Evolutionary conservation across 2,888 invertebrate genomes (phyloP), one percentile per base, ranked within the genome.

Genomic region (Drosophila tanythrix): DNA sequence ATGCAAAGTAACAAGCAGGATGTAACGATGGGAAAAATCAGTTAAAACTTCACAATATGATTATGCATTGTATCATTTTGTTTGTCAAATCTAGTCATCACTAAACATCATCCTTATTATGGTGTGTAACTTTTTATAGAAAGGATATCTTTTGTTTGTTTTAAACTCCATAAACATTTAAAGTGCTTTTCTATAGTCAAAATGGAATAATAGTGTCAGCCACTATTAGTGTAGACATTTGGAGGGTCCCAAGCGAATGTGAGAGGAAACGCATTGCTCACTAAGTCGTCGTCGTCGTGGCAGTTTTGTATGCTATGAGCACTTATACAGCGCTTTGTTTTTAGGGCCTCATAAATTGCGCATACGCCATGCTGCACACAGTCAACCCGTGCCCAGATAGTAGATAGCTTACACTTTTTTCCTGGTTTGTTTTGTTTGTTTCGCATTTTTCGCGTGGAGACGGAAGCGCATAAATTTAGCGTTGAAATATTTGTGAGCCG

Each of bases 401-500:
- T 63, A 66, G 50, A 64, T 56, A 57, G 64, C 64, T 52, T 60
- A 60, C 58, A 60, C 29, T n/a, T 69, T 60, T 69, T 65, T 36
- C 40, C 33, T 35, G 4, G 10, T 55, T 31, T 46, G 25, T 60
- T 46, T 27, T 57, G 25, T 67, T 51, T 31, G 21, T 46, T 21
- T 53, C 15, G 18, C 27, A 5, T 46, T 50, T 52, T 33, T 35
- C 25, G 56, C 56, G 43, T 76, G 40, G 33, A 53, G 60, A 65
- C 71, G 74, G 66, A 74, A 74, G 75, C 79, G 76, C 81, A 88
- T 85, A 88, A 88, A 83, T 83, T 85, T 76, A 63, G 60, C 50
- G 79, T 59, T 83, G 85, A 74, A 84, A 84, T 88, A 87, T 88
- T 84, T 82, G 85, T 72, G 76, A 85, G 62, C 76, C 79, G 79